Conservation (phyloP, 1,140 invertebrate genomes). For the Listronotus bonariensis region DNA sequence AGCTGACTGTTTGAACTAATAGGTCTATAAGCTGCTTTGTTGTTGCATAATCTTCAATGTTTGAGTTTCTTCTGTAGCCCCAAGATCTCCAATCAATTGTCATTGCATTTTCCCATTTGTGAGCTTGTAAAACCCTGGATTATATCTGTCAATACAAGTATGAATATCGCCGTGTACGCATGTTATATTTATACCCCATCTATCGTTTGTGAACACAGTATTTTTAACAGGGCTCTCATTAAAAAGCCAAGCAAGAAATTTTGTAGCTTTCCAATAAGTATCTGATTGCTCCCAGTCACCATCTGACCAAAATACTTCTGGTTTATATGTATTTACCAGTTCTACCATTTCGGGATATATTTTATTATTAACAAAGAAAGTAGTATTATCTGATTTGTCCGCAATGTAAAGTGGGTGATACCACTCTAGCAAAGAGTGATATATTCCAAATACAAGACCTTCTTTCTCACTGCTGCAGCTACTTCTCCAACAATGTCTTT, state of each 20-base stretch:
- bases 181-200: conserved; percentile 77
- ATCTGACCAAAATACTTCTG: conserved; percentile 40
- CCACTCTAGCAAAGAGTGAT: conserved; percentile 92
- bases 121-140: conserved; percentile 76
- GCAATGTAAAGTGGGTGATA: conserved; percentile 82
- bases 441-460: conserved; percentile 78
- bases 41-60: conserved; percentile 73
- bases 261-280: conserved; percentile 78
- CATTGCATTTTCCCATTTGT: conserved; percentile 93
- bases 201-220: conserved; percentile 84
- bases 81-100: conserved; percentile 88
- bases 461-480: conserved; percentile 69
- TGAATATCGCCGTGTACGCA: conserved; percentile 90
- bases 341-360: conserved; percentile 77
- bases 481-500: conserved; percentile 63
- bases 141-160: conserved; percentile 85
- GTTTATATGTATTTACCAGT: conserved; percentile 77
- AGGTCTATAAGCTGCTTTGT: conserved; percentile 73
- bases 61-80: conserved; percentile 81
- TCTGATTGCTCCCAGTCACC: conserved; percentile 56
- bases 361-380: conserved; percentile 71
- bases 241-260: conserved; percentile 83
- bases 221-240: conserved; percentile 93
- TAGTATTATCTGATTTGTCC: conserved; percentile 71
- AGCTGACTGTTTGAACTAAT: conserved; percentile 81